Evolutionary conservation across 2,113 vertebrate species (phyloP).

Genomic region (Nannobrachium achirus): DNA sequence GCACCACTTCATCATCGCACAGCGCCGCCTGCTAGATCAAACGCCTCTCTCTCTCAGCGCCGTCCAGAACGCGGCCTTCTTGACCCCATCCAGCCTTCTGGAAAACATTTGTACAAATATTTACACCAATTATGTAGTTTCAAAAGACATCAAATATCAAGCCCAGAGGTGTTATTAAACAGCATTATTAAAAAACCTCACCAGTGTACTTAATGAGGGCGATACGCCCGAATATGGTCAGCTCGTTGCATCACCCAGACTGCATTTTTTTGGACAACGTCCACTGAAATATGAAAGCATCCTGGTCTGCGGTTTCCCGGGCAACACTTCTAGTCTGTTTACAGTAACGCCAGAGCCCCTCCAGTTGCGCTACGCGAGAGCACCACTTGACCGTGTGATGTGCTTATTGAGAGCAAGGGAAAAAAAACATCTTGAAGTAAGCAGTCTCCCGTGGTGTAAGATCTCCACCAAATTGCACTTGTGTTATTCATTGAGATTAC

Average conservation of each 20-base stretch:
- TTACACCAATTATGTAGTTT: constrained; percentile 84
- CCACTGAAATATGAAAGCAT: constrained; percentile 24
- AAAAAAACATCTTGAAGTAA: constrained; percentile 46
- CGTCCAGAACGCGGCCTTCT: constrained; percentile 75
- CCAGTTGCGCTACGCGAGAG: constrained; percentile 28
- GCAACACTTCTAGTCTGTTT: constrained; percentile 58
- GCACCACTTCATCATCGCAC: constrained; percentile 71
- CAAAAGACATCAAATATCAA: constrained; percentile 82
- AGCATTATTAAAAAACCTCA: constrained; percentile 23
- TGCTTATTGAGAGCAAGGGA: constrained; percentile 34
- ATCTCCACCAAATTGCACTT: constrained; percentile 46
- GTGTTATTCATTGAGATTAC: constrained; percentile 56
- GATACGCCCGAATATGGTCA: constrained; percentile 26
- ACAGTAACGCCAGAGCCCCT: constrained; percentile 43
- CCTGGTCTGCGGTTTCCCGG: constrained; percentile 25
- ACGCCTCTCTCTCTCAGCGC: constrained; percentile 18
- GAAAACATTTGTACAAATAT: constrained; percentile 86
- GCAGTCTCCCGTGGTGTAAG: constrained; percentile 17
- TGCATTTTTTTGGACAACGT: constrained; percentile 18
- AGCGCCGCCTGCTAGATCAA: constrained; percentile 37
- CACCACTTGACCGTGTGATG: constrained; percentile 46
- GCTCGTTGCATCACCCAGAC: constrained; percentile 17
- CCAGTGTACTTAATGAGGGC: constrained; percentile 31
- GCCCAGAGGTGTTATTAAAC: constrained; percentile 38
- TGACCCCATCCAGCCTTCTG: constrained; percentile 77